Percentiles rank a stretch among this genome's conserved stretches.
Conservation (phyloP, 2,113 vertebrate genomes). For the Melanerpes aurifrons region DNA sequence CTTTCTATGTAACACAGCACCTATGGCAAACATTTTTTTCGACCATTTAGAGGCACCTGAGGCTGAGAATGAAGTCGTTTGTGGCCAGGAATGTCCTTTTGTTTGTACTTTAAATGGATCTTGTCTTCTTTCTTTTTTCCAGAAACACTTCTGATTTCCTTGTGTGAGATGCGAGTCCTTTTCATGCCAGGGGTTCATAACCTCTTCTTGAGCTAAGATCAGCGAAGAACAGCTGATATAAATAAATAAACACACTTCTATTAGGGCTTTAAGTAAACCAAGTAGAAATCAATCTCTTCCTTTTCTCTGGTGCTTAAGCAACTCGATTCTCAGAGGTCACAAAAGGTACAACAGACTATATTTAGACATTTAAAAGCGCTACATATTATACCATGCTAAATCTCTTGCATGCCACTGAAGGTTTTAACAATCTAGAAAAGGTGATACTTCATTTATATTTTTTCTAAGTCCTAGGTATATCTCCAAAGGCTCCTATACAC, state of each 20-base stretch:
- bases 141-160: not conserved
- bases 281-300: not conserved
- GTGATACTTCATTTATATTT: not conserved
- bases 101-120: not conserved
- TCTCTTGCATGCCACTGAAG: no score
- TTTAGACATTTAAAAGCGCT: not conserved
- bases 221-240: not conserved
- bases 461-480: rapidly evolving
- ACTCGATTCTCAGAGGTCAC: not conserved
- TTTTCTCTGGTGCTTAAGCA: not conserved
- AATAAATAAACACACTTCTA: not conserved
- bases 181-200: not conserved
- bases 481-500: not conserved
- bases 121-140: not conserved
- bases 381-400: not conserved
- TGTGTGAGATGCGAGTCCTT: not conserved
- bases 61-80: not conserved
- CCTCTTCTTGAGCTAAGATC: not conserved
- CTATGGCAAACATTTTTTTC: not conserved
- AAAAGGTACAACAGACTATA: not conserved
- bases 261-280: not conserved
- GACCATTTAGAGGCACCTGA: not conserved
- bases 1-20: rapidly evolving
- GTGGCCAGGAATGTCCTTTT: not conserved
- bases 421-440: not conserved